Evolutionary conservation across 2,888 invertebrate genomes (phyloP), one percentile per base, ranked within the genome.

Genomic region (Phengaris alcon): DNA sequence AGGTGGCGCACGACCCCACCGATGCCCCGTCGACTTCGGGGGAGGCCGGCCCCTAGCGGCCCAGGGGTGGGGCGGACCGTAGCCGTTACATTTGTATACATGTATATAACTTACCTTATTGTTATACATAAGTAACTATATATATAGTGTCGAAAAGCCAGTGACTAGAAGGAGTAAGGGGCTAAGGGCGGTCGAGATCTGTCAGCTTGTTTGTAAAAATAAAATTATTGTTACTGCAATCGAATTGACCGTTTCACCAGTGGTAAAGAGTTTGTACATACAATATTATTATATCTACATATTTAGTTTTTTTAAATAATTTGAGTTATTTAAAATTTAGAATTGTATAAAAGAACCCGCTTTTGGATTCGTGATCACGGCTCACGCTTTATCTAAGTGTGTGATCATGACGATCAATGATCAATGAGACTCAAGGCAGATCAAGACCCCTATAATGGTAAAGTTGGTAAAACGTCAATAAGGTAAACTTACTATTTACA

Each of bases 1-100:
- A 92, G 91, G 83, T 85, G 90, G 90, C 90, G 91, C 89, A 82
- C 78, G 84, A 86, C 79, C 85, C 87, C 85, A 84, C 88, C 82
- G 89, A 88, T 75, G 85, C 88, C 76, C 86, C 89, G 55, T 85
- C 87, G 76, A 84, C 88, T 76, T 87, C 88, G 79, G 73, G 79
- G 80, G 83, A 85, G 77, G 86, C 84, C 78, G 84, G 35, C 64
- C 64, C 64, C 64, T 64, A 64, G 64, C 64, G 64, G 12, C 52
- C 52, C 35, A 22, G 22, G 78, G 73, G 79, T 79, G 83, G 84
- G 77, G 86, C 84, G 78, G 84, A 79, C 80, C 80, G 79, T 84
- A 83, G 83, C 81, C 81, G 79, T 77, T 83, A 84, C 80, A 83
- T 82, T 82, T 83, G 83, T 83, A 82, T 82, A 82, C 79, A 70